These are phyloP conservation scores for Leptarthrus brevirostris DNA, from an alignment of 2,888 invertebrate species.

Conservation along the genomic window DNA sequence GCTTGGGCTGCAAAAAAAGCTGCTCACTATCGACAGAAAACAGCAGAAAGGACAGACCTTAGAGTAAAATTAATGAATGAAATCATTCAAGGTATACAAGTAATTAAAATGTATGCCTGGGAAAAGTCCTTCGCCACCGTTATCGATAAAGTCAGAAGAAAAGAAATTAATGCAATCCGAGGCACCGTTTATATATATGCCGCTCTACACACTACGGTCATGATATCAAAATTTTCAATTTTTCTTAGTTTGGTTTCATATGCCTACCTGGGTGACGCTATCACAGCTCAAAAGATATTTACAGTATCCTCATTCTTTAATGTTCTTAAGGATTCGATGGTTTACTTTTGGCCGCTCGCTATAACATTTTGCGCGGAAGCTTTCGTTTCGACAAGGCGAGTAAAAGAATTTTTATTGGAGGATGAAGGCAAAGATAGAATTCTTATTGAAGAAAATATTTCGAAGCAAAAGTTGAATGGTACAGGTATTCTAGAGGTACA, in stretches of 20 bases:
- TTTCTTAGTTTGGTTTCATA: slow-evolving; percentile 80
- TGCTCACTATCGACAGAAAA: slow-evolving; percentile 74
- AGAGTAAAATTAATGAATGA: slow-evolving; percentile 91
- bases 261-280: slow-evolving; percentile 72
- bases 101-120: slow-evolving; percentile 92
- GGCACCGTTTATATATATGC: slow-evolving; percentile 77
- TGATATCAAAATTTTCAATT: slow-evolving; percentile 83
- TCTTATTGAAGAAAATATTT: not conserved
- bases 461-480: not conserved
- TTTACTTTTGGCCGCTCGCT: slow-evolving; percentile 83
- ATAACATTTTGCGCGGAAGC: slow-evolving; percentile 82
- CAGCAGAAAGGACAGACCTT: slow-evolving; percentile 84
- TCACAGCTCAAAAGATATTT: slow-evolving; percentile 82
- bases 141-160: slow-evolving; percentile 78
- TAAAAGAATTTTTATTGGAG: slow-evolving; percentile 74
- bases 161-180: slow-evolving; percentile 76
- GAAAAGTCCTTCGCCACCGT: slow-evolving; percentile 82
- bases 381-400: slow-evolving; percentile 77
- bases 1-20: slow-evolving; percentile 78
- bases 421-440: slow-evolving; percentile 57
- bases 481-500: slow-evolving; percentile 45
- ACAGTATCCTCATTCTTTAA: slow-evolving; percentile 85
- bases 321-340: slow-evolving; percentile 80
- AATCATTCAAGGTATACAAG: slow-evolving; percentile 83
- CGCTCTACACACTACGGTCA: slow-evolving; percentile 77